Percentiles rank a stretch among this genome's conserved stretches.
These are phyloP conservation scores for Nomada goodeniana DNA, from an alignment of 2,888 invertebrate species.

Conservation along the genomic window DNA sequence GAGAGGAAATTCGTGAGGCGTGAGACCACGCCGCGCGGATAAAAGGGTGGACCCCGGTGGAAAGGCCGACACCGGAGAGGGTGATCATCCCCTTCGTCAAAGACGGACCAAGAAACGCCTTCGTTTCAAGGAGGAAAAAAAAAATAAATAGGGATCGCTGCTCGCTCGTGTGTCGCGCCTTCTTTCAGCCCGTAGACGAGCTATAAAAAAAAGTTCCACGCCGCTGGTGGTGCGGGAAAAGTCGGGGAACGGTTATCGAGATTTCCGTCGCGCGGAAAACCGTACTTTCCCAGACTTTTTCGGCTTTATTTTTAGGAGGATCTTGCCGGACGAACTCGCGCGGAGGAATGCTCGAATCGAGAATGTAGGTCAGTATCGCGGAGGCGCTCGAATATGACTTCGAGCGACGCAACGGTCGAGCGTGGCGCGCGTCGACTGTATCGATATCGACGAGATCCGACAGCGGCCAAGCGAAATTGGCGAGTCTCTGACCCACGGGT, in stretches of 20 bases:
- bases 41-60: constrained; percentile 67
- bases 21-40: constrained; percentile 68
- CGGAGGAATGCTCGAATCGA: background rate
- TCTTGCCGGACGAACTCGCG: no score
- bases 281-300: no score
- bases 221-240: background rate
- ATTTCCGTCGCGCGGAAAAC: background rate
- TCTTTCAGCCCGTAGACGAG: constrained; percentile 12
- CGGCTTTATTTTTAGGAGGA: no score
- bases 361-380: constrained; percentile 21
- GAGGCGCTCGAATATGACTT: background rate
- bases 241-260: background rate
- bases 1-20: constrained; percentile 73
- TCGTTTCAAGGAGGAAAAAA: constrained; percentile 57
- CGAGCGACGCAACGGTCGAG: background rate
- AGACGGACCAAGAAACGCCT: constrained; percentile 66
- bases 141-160: constrained; percentile 27
- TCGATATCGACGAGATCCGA: constrained; percentile 9
- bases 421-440: no score
- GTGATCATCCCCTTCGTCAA: constrained; percentile 68
- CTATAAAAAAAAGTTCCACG: constrained; percentile 33
- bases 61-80: constrained; percentile 54
- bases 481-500: no score
- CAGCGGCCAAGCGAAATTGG: constrained; percentile 1
- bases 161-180: constrained; percentile 12